Conservation (phyloP, 2,113 vertebrate species). For the Etheostoma spectabile region DNA sequence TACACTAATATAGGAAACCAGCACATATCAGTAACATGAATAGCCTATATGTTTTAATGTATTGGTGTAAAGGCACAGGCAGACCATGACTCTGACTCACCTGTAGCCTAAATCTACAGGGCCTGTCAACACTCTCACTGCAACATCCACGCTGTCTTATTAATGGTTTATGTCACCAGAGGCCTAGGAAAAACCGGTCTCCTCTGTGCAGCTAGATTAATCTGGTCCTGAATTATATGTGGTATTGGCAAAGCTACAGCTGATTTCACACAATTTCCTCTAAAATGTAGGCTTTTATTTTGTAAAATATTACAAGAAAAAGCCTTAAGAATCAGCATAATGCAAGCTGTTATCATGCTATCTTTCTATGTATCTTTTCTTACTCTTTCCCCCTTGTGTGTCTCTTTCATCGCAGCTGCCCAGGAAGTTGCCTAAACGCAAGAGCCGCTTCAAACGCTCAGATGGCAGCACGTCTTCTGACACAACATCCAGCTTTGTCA, state of each 20-base stretch:
- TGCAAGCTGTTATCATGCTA: not conserved
- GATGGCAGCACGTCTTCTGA: slow-evolving; percentile 90
- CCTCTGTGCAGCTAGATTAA: slow-evolving; percentile 19
- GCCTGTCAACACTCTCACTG: slow-evolving; percentile 38
- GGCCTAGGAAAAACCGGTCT: not conserved
- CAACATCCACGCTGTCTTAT: slow-evolving; percentile 32
- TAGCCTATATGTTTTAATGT: slow-evolving; percentile 3
- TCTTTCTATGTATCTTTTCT: not conserved
- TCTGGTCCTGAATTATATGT: slow-evolving; percentile 1
- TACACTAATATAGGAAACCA: not conserved
- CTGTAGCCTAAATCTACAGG: slow-evolving; percentile 64
- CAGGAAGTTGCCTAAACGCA: slow-evolving; percentile 88
- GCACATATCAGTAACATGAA: not conserved
- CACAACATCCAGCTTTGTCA: slow-evolving; percentile 89
- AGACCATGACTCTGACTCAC: slow-evolving; percentile 46
- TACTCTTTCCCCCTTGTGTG: slow-evolving; percentile 8
- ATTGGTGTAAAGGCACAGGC: not conserved
- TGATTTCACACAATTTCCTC: not conserved
- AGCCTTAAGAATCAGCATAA: not conserved
- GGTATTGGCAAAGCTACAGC: slow-evolving; percentile 25
- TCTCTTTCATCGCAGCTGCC: slow-evolving; percentile 77
- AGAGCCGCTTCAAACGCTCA: slow-evolving; percentile 89
- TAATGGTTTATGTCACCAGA: slow-evolving; percentile 4
- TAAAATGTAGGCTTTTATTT: not conserved
- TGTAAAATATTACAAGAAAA: not conserved